Evolutionary conservation across 2,113 vertebrate genomes (phyloP).

Genomic region (Megalops atlanticus): DNA sequence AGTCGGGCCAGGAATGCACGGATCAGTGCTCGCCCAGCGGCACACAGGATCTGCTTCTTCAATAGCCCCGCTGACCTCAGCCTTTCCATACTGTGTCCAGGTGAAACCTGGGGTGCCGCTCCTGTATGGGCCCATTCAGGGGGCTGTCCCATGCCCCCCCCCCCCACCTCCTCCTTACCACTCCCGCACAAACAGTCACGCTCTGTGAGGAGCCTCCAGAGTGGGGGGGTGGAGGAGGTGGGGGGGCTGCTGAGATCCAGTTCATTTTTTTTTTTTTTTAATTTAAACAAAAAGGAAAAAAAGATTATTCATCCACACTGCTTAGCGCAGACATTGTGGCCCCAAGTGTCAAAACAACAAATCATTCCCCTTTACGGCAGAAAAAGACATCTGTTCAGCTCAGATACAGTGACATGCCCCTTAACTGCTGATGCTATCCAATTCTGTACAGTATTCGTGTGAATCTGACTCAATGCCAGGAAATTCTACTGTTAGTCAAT

Average conservation of each 20-base stretch:
- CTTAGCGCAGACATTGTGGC: constrained; percentile 11
- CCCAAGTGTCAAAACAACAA: background rate
- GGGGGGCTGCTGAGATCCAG: constrained; percentile 13
- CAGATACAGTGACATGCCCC: background rate
- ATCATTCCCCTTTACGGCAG: background rate
- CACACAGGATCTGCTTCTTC: constrained; percentile 52
- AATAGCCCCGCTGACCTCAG: constrained; percentile 64
- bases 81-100: constrained; percentile 57
- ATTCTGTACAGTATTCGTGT: background rate
- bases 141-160: background rate
- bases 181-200: constrained; percentile 3
- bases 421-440: background rate
- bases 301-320: background rate
- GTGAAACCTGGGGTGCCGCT: constrained; percentile 28
- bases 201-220: constrained; percentile 16
- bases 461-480: background rate
- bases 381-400: background rate
- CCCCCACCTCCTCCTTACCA: background rate
- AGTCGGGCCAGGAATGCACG: constrained; percentile 64
- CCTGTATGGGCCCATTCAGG: constrained; percentile 28
- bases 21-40: constrained; percentile 70
- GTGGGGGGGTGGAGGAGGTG: background rate
- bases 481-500: background rate
- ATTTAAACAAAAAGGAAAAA: constrained; percentile 14
- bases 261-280: constrained; percentile 3